A percentile compares a stretch with the other conserved stretches of the same genome.
Evolutionary conservation across 1,140 invertebrate species (phyloP).

Genomic region (Acromyrmex charruanus): DNA sequence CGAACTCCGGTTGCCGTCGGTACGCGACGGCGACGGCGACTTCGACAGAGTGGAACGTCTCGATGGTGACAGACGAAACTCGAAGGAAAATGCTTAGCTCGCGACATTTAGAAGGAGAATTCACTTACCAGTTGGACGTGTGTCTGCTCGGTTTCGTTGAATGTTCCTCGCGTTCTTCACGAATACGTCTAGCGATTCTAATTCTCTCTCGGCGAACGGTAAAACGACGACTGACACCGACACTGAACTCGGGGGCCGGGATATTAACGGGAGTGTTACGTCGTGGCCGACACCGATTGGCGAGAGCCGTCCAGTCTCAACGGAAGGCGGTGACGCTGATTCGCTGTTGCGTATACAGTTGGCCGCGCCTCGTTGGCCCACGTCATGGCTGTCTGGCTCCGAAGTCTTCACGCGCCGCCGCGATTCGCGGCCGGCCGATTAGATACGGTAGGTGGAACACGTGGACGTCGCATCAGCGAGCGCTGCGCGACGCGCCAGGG

Average conservation of each 20-base stretch:
- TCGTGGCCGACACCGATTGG: conserved; percentile 52
- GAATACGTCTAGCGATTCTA: neutral
- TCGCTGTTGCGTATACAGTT: neutral
- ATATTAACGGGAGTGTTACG: conserved; percentile 52
- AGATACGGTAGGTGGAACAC: conserved; percentile 43
- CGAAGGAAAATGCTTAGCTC: neutral
- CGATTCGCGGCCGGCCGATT: conserved; percentile 35
- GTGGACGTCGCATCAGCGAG: conserved; percentile 15
- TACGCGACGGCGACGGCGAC: neutral
- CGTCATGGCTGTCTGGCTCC: neutral
- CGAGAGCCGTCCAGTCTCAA: neutral
- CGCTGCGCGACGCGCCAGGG: neutral
- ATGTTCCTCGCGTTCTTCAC: neutral
- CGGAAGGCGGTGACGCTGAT: neutral
- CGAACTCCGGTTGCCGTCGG: neutral
- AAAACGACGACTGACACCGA: conserved; percentile 26
- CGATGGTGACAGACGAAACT: neutral
- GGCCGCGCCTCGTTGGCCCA: conserved; percentile 49
- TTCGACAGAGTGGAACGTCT: neutral
- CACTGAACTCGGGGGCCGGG: neutral
- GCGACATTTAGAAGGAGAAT: neutral
- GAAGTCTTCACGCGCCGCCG: neutral
- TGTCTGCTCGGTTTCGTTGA: neutral
- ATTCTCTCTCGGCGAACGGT: conserved; percentile 14
- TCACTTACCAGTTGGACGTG: conserved; percentile 12